phyloP scores from a whole-genome alignment of 2,797 vertebrate species.

The Steatocranus sp. region DNA sequence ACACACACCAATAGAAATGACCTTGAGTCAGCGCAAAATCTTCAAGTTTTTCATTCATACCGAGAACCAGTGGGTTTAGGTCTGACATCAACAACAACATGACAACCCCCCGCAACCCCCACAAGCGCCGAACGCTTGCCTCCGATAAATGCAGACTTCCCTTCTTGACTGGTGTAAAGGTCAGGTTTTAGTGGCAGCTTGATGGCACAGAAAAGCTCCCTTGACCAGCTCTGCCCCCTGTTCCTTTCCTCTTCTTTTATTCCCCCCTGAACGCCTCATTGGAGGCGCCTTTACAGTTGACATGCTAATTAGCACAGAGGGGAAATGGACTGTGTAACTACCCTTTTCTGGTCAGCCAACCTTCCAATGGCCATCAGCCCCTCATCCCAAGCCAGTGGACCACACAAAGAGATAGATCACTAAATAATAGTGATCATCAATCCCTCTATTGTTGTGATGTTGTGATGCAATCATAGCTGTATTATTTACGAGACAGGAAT shows the following conservation, averaged over 20 bases:
- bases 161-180: constrained; percentile 13
- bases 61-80: background rate
- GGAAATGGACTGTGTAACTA: constrained; percentile 65
- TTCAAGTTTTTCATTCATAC: background rate
- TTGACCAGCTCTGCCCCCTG: background rate
- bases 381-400: constrained; percentile 25
- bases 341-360: constrained; percentile 55
- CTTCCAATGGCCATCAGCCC: constrained; percentile 20
- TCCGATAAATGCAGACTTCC: background rate
- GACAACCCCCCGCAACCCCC: background rate
- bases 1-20: constrained; percentile 14
- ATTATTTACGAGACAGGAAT: constrained; percentile 3
- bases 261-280: constrained; percentile 40
- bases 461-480: background rate
- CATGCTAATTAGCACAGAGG: constrained; percentile 65
- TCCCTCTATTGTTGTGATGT: constrained; percentile 11
- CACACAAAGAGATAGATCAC: constrained; percentile 23
- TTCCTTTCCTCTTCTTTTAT: background rate
- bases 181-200: constrained; percentile 37
- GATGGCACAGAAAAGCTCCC: constrained; percentile 28
- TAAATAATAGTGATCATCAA: constrained; percentile 44
- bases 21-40: constrained; percentile 30
- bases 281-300: constrained; percentile 57
- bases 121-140: background rate
- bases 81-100: background rate